A percentile compares a stretch with the other conserved stretches of the same genome.
Evolutionary conservation across 2,888 invertebrate genomes (phyloP).

Genomic region (Cepaea hortensis): DNA sequence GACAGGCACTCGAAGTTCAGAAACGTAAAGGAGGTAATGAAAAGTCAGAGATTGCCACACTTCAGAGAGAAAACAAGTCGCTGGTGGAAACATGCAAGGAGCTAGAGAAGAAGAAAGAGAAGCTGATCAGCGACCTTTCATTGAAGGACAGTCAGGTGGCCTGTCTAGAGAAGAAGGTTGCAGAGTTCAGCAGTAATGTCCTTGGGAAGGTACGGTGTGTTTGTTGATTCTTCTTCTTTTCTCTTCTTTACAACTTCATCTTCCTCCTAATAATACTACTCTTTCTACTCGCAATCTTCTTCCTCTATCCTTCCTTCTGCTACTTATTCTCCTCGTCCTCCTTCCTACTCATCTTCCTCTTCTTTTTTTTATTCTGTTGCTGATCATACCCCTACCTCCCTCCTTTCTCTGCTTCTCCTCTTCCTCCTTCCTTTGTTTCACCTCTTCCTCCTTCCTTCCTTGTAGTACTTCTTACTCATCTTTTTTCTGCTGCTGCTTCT

Average conservation of each 20-base stretch:
- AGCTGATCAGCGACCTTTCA: slow-evolving; percentile 65
- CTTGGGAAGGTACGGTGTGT: background rate
- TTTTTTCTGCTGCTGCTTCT: too few species aligned
- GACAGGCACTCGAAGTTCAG: slow-evolving; percentile 67
- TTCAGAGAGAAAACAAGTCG: slow-evolving; percentile 66
- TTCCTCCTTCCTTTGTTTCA: too few species aligned
- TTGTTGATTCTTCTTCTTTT: background rate
- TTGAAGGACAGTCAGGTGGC: slow-evolving; percentile 64
- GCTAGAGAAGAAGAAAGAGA: slow-evolving; percentile 64
- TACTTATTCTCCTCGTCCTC: too few species aligned
- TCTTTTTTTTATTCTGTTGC: too few species aligned
- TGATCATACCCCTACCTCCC: too few species aligned
- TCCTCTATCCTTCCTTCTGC: background rate
- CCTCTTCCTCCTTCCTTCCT: too few species aligned
- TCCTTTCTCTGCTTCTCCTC: too few species aligned
- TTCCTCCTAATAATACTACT: background rate
- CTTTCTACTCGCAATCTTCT: background rate
- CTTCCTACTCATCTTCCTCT: too few species aligned
- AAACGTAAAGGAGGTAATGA: slow-evolving; percentile 69
- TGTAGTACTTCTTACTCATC: too few species aligned
- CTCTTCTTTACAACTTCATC: background rate
- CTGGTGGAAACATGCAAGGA: slow-evolving; percentile 66
- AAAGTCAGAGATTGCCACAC: slow-evolving; percentile 57
- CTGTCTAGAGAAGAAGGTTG: slow-evolving; percentile 62
- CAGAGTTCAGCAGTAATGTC: slow-evolving; percentile 41